These are phyloP conservation scores for Lepidocyrtinus sp. DNA, from an alignment of 2,888 invertebrate species.

Conservation along the genomic window DNA sequence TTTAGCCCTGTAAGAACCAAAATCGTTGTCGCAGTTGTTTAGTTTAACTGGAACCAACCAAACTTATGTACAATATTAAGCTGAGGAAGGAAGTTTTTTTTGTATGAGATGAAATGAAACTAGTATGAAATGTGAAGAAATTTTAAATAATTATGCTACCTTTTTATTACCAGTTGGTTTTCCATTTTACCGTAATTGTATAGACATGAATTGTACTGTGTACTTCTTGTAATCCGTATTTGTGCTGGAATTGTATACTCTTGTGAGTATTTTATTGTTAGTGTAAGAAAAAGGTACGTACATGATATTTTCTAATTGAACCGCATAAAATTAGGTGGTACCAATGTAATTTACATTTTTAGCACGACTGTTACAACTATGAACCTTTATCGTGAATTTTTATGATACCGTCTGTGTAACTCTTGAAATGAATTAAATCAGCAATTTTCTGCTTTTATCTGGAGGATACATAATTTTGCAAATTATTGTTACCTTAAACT, in stretches of 20 bases:
- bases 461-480: too few relatives aligned
- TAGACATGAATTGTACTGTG: not conserved
- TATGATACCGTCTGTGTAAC: too few relatives aligned
- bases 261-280: too few relatives aligned
- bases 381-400: too few relatives aligned
- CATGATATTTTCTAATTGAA: not conserved
- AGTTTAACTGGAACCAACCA: conserved; percentile 14
- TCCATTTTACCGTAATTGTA: not conserved
- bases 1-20: too few relatives aligned
- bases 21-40: too few relatives aligned
- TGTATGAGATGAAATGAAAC: not conserved
- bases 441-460: too few relatives aligned
- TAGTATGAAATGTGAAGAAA: too few relatives aligned
- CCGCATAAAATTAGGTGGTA: not conserved
- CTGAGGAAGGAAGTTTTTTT: not conserved
- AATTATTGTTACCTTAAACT: too few relatives aligned
- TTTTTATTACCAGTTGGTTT: conserved; percentile 3
- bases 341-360: not conserved
- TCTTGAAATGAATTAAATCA: too few relatives aligned
- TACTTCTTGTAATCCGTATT: too few relatives aligned
- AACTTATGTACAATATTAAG: not conserved
- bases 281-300: not conserved
- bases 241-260: too few relatives aligned
- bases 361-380: not conserved
- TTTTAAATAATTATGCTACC: conserved; percentile 2